Evolutionary conservation across 2,797 vertebrate species (phyloP).

Genomic region (Hoplostethus mediterraneus): DNA sequence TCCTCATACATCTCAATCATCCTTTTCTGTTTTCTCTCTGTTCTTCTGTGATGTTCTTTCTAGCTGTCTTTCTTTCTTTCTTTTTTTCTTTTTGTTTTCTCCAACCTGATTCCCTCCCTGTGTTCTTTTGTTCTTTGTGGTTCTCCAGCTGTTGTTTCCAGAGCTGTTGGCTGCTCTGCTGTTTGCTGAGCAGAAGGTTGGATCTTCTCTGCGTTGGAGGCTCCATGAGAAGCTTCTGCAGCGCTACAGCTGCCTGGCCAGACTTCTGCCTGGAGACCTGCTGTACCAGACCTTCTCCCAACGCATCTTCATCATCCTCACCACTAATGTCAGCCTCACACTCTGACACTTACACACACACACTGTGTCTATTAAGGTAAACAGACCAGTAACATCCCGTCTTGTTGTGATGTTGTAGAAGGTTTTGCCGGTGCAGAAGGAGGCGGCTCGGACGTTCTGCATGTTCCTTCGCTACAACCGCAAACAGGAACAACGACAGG

Average conservation of each 20-base stretch:
- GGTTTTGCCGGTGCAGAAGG: slow-evolving; percentile 94
- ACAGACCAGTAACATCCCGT: neutral
- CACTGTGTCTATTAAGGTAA: too few relatives aligned
- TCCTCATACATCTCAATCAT: too few relatives aligned
- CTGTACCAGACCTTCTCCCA: slow-evolving; percentile 95
- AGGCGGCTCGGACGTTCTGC: slow-evolving; percentile 93
- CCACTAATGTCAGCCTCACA: slow-evolving; percentile 89
- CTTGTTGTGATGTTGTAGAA: slow-evolving; percentile 82
- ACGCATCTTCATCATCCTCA: slow-evolving; percentile 93
- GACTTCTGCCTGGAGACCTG: slow-evolving; percentile 92
- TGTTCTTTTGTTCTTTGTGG: neutral
- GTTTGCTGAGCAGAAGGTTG: slow-evolving; percentile 92
- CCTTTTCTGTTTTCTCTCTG: too few relatives aligned
- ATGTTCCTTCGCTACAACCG: slow-evolving; percentile 94
- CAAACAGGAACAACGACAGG: slow-evolving; percentile 94
- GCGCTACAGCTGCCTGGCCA: slow-evolving; percentile 91
- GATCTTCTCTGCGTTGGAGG: slow-evolving; percentile 93
- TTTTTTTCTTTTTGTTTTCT: neutral
- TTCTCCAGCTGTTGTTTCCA: slow-evolving; percentile 49
- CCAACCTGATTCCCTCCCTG: neutral
- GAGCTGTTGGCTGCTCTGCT: slow-evolving; percentile 92
- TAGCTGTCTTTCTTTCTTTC: neutral
- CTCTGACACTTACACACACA: too few relatives aligned
- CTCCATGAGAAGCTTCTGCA: slow-evolving; percentile 93
- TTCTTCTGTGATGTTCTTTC: too few relatives aligned